Evolutionary conservation across 2,888 invertebrate genomes (phyloP), one percentile per base, ranked within the genome.

Genomic region (Brenthis hecate): DNA sequence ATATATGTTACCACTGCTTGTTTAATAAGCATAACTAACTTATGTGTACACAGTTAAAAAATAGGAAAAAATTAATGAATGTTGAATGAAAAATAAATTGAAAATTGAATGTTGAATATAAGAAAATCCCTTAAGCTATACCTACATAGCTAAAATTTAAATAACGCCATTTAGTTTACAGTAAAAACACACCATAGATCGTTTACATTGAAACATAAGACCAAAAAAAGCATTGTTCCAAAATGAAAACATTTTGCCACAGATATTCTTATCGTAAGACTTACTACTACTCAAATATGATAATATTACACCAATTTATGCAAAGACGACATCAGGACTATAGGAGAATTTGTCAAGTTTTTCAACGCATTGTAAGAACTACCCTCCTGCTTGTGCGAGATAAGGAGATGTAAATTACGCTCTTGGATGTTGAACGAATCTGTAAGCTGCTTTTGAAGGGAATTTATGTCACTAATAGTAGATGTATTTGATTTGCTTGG

Each of bases 331-430:
- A 19, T 43, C 58, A 56, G 32, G 50, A 56, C 71, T 53, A 58
- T 48, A 53, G 66, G 60, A 65, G 47, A 66, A 72, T 72, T 72
- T 70, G 72, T 72, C 72, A 72, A 70, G 70, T 69, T 71, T 69
- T 64, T 66, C 58, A 68, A 60, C 68, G 66, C 68, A 72, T 63
- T 69, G 54, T 56, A 32, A 66, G 66, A 72, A 69, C 72, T 70
- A 72, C 73, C 81, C 83, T 81, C 84, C 85, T 88, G 88, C 78
- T 80, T 80, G 80, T 78, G 76, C 72, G 75, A 85, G 90, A 89
- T 90, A 89, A 89, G 86, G 69, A 84, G 87, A 90, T 90, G 91
- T 88, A 91, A 90, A 91, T 89, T 87, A 85, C 84, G 71, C 74
- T 73, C 76, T 80, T 78, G 83, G 86, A 83, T 82, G 85, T 84